phyloP scores from a whole-genome alignment of 2,113 vertebrate genomes.

The Gallinago jamesoni region DNA sequence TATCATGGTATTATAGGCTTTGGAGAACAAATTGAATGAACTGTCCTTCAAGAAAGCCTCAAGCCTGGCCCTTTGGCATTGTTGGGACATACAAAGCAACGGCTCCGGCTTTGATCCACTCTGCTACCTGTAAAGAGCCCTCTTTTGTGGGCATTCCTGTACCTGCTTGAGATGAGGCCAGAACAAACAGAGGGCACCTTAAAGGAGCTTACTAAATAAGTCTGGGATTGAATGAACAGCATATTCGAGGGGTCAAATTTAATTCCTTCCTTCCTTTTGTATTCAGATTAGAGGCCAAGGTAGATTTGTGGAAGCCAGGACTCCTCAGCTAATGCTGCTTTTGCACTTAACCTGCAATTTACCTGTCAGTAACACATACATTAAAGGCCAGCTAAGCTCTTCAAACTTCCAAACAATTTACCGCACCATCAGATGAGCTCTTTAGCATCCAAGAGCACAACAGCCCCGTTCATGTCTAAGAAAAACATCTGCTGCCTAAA shows the following conservation, averaged over 20 bases:
- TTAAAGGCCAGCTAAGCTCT: constrained; percentile 61
- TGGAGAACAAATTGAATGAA: constrained; percentile 41
- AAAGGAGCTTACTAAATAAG: constrained; percentile 73
- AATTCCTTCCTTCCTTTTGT: constrained; percentile 90
- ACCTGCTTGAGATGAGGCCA: constrained; percentile 72
- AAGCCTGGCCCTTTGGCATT: neutral
- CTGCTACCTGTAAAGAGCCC: constrained; percentile 63
- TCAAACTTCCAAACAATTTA: constrained; percentile 71
- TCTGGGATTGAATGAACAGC: constrained; percentile 83
- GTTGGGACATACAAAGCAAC: constrained; percentile 21
- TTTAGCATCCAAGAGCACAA: constrained; percentile 9
- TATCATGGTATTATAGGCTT: neutral
- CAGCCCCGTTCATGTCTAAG: neutral
- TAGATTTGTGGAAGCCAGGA: constrained; percentile 88
- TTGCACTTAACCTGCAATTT: constrained; percentile 97
- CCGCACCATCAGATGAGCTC: constrained; percentile 25
- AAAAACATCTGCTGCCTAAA: constrained; percentile 32
- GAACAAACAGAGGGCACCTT: constrained; percentile 81
- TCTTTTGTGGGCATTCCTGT: constrained; percentile 72
- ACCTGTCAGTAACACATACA: constrained; percentile 87
- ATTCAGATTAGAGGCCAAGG: constrained; percentile 94
- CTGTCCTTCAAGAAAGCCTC: constrained; percentile 39
- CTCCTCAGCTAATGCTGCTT: constrained; percentile 88
- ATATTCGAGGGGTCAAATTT: constrained; percentile 88
- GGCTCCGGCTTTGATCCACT: constrained; percentile 61